Evolutionary conservation across 2,113 vertebrate species (phyloP), one percentile per base, ranked within the genome.

Genomic region (Dromaius novaehollandiae): DNA sequence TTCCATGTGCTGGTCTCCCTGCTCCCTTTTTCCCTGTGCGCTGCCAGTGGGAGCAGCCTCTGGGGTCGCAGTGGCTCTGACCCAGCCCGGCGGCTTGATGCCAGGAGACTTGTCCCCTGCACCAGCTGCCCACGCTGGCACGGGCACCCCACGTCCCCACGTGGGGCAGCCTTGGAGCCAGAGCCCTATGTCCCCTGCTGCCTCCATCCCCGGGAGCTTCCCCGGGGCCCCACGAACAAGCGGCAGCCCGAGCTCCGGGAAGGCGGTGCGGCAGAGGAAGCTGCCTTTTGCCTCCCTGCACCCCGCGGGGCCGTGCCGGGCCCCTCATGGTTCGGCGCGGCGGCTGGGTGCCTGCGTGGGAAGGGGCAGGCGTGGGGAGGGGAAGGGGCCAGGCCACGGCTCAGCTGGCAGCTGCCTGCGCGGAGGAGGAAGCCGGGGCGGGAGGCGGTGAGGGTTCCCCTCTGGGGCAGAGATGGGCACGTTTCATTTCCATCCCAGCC

Each of bases 361-460:
- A 95, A 44, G 36, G 17, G 36, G 70, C 34, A 6, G 50, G 0
- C 0, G 0, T 3, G 1, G 38, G 32, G 77, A 64, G 60, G 71
- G 60, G 40, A 80, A 74, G 82, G 74, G 82, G 60, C 58, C 81
- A 68, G 28, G 28, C 53, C 8, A 6, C 2, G 8, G 66, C 50
- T 88, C 91, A 96, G 89, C 89, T 94, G 95, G 70, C 63, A 34
- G 13, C 28, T 86, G 22, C 55, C 13, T 86, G 9, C 0, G 0
- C 2, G 18, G 38, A 21, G 28, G 65, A 38, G 50, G 48, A 50
- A 58, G 76, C 73, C 0, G 82, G 88, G 95, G 97, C 0, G 66
- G 88, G 66, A 92, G 73, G 82, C 86, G 88, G 78, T 71, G 63
- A 1, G 90, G 95, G 88, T 93, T 96, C 96, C 95, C 95, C 94